Evolutionary conservation across 2,113 vertebrate species (phyloP).

Genomic region (Neogobius melanostomus): DNA sequence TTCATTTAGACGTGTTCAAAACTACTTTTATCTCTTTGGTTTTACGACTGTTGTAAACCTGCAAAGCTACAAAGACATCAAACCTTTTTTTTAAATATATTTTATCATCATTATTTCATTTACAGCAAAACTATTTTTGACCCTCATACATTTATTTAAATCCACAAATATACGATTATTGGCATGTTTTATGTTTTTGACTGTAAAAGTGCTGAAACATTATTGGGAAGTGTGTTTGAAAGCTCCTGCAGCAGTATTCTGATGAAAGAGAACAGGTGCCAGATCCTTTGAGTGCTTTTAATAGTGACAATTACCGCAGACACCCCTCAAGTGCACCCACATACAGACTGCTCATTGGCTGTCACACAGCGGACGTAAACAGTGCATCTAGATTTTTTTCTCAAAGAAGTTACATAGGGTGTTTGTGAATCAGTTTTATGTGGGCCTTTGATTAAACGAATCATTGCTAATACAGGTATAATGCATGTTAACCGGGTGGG

Average conservation of each 20-base stretch:
- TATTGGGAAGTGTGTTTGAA: background rate
- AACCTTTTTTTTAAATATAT: background rate
- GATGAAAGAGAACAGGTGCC: constrained; percentile 11
- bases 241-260: constrained; percentile 9
- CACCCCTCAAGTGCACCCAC: constrained; percentile 3
- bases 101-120: background rate
- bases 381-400: background rate
- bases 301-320: constrained; percentile 9
- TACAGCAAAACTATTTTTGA: background rate
- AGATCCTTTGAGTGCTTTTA: constrained; percentile 14
- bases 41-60: background rate
- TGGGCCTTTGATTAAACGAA: constrained; percentile 45
- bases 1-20: constrained; percentile 3
- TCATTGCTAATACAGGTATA: constrained; percentile 19
- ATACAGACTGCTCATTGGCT: background rate
- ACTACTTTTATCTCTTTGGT: background rate
- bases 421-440: background rate
- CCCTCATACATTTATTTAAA: constrained; percentile 1
- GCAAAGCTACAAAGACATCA: background rate
- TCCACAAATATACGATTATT: background rate
- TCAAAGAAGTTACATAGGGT: background rate
- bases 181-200: background rate
- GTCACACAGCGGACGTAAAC: background rate
- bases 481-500: constrained; percentile 20
- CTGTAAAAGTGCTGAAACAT: background rate